Percentiles rank a stretch among this genome's conserved stretches.
phyloP scores from a whole-genome alignment of 1,140 invertebrate genomes.

The Atta cephalotes region DNA sequence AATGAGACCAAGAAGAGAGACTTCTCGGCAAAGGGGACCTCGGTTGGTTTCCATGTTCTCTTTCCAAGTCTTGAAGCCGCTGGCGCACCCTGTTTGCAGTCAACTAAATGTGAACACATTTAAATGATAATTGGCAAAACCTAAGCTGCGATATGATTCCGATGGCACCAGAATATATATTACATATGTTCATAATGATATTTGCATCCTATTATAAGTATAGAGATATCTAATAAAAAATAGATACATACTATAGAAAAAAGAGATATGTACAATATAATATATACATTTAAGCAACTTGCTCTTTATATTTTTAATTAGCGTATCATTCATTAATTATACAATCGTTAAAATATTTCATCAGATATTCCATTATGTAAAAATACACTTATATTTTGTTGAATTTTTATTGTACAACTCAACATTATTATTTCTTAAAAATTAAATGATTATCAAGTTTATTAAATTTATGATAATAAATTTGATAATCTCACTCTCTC shows the following conservation, averaged over 20 bases:
- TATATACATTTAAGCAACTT: neutral
- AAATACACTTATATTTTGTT: neutral
- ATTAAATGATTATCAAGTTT: neutral
- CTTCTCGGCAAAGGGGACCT: constrained; percentile 57
- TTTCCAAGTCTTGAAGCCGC: constrained; percentile 52
- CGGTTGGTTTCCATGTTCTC: constrained; percentile 50
- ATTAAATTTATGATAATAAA: neutral
- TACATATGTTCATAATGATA: constrained; percentile 8
- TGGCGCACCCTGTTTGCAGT: constrained; percentile 36
- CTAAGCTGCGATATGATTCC: constrained; percentile 51
- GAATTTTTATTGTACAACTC: neutral
- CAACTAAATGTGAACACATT: constrained; percentile 74
- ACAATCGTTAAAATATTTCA: neutral
- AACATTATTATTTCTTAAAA: neutral
- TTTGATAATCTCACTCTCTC: neutral
- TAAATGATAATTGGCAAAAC: constrained; percentile 76
- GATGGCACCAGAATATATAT: neutral
- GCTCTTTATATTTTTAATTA: neutral
- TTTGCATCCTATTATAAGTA: constrained; percentile 17
- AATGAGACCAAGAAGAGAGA: constrained; percentile 58
- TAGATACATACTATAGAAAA: neutral
- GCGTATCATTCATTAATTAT: neutral
- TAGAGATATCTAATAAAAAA: constrained; percentile 8
- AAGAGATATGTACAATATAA: neutral
- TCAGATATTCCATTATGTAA: neutral